These are phyloP conservation scores for Clanis bilineata DNA, from an alignment of 2,888 invertebrate species.

Conservation along the genomic window DNA sequence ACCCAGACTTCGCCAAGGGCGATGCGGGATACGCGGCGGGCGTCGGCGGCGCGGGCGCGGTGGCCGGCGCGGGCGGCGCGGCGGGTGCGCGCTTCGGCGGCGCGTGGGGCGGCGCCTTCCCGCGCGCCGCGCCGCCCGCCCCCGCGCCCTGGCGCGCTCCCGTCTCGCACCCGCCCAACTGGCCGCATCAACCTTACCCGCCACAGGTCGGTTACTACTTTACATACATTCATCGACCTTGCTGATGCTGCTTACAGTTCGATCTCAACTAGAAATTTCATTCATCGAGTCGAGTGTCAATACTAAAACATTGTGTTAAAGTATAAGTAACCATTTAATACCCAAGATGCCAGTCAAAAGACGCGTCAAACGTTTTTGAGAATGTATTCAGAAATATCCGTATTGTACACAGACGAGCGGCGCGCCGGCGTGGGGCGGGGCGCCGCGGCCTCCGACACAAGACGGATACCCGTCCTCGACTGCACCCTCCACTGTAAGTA, in stretches of 20 bases:
- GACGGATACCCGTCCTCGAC: constrained; percentile 52
- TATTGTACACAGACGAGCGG: constrained; percentile 42
- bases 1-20: constrained; percentile 57
- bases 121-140: constrained; percentile 59
- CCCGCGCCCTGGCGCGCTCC: constrained; percentile 58
- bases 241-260: too few species aligned
- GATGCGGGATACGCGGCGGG: constrained; percentile 38
- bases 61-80: constrained; percentile 33
- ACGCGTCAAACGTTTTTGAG: not conserved
- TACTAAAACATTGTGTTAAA: too few species aligned
- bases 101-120: constrained; percentile 56
- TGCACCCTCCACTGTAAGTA: constrained; percentile 58
- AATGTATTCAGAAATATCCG: not conserved
- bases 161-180: constrained; percentile 54
- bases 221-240: not conserved
- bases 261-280: too few species aligned
- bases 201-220: constrained; percentile 51
- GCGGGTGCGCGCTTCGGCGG: constrained; percentile 43
- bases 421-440: constrained; percentile 56
- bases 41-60: constrained; percentile 27
- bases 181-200: constrained; percentile 68
- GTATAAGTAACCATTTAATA: not conserved
- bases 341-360: not conserved
- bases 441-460: constrained; percentile 52
- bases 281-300: too few species aligned